Conservation (phyloP, 2,888 invertebrate genomes). For the Acronicta aceris region DNA sequence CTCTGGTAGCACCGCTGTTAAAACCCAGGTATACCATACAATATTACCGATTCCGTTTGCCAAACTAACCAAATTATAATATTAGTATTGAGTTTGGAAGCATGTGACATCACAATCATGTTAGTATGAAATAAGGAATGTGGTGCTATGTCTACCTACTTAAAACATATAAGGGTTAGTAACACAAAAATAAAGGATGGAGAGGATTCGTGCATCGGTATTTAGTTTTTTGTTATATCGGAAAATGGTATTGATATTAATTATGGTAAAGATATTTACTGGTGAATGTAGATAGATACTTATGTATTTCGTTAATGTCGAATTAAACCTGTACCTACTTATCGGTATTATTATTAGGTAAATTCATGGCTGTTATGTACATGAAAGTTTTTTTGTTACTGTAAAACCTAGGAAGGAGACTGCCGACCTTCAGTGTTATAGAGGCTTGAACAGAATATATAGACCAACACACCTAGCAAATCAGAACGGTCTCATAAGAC, state of each 20-base stretch:
- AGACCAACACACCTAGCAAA: neutral
- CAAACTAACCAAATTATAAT: constrained; percentile 4
- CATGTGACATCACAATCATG: neutral
- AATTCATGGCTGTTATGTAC: no score
- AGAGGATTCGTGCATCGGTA: constrained; percentile 8
- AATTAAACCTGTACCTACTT: no score
- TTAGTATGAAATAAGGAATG: constrained; percentile 39
- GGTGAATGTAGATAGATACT: no score
- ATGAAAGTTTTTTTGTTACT: neutral
- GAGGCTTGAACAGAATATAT: no score
- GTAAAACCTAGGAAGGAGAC: neutral
- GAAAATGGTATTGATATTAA: no score
- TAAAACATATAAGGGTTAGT: constrained; percentile 4
- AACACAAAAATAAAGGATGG: constrained; percentile 9
- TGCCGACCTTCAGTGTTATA: no score
- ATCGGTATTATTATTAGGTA: no score
- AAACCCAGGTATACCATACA: neutral
- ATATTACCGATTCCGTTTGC: neutral
- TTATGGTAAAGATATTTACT: no score
- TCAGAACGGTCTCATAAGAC: neutral
- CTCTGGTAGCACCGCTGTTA: no score
- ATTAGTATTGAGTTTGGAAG: constrained; percentile 19
- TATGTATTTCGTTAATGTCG: no score
- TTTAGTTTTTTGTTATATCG: neutral
- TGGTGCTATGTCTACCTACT: constrained; percentile 10